phyloP scores from a whole-genome alignment of 2,888 invertebrate species.

The Drosophila differens region DNA sequence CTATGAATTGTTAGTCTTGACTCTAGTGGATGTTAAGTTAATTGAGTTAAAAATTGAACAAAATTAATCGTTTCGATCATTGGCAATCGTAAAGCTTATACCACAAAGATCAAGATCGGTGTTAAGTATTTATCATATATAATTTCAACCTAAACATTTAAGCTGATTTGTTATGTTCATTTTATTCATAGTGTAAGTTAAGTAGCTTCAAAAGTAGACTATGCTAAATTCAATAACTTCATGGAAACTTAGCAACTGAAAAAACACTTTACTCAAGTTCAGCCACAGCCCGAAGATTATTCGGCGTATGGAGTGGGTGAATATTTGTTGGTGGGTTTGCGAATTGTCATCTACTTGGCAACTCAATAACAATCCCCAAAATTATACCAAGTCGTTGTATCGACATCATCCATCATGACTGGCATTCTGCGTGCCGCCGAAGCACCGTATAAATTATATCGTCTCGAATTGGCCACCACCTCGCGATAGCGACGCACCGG shows the following conservation, averaged over 20 bases:
- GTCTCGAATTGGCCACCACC: constrained; percentile 66
- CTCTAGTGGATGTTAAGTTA: constrained; percentile 5
- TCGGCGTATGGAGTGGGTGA: not conserved
- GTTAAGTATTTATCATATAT: not conserved
- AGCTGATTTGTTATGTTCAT: not conserved
- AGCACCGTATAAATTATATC: constrained; percentile 63
- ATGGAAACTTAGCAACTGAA: not conserved
- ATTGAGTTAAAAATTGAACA: not conserved
- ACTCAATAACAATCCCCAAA: constrained; percentile 71
- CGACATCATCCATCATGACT: constrained; percentile 56
- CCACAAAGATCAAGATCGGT: not conserved
- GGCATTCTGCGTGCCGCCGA: constrained; percentile 35
- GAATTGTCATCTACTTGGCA: not conserved
- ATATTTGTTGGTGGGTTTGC: not conserved
- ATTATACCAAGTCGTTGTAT: constrained; percentile 62
- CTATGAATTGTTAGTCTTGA: constrained; percentile 9
- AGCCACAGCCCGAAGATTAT: not conserved
- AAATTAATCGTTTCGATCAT: not conserved
- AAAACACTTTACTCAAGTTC: not conserved
- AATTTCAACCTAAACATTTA: not conserved
- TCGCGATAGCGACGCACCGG: constrained; percentile 62
- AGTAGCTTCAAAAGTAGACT: constrained; percentile 7
- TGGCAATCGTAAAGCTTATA: not conserved
- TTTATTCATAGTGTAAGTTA: not conserved
- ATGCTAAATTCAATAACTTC: not conserved